Percentiles rank a stretch among this genome's conserved stretches.
These are phyloP conservation scores for Rostratula benghalensis DNA, from an alignment of 2,113 vertebrate genomes.

Conservation along the genomic window DNA sequence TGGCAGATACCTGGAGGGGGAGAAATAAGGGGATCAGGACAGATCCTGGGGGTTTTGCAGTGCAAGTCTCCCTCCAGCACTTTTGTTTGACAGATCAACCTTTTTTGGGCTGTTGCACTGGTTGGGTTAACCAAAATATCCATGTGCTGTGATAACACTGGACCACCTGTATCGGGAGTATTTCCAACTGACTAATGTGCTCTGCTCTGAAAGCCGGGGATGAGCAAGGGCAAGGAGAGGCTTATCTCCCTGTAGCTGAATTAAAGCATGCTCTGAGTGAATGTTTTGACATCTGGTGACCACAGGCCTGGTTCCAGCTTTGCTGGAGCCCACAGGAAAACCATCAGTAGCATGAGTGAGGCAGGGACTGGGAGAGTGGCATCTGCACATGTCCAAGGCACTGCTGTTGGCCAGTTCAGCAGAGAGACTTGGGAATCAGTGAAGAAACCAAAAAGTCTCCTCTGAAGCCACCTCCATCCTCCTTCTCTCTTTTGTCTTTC, in stretches of 20 bases:
- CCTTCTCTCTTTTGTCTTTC: neutral
- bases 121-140: neutral
- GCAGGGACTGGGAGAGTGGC: neutral
- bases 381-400: neutral
- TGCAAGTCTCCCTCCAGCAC: neutral
- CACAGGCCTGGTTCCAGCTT: neutral
- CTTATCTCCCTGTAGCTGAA: neutral
- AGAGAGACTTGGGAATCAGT: neutral
- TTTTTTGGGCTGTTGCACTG: neutral
- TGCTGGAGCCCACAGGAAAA: neutral
- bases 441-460: neutral
- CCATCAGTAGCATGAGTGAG: rapidly evolving
- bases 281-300: neutral
- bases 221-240: neutral
- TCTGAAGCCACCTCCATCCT: neutral
- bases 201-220: neutral
- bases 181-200: neutral
- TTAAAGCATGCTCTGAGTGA: neutral
- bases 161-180: neutral
- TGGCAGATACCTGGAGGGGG: neutral
- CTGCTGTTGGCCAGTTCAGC: neutral
- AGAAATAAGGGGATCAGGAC: neutral
- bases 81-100: neutral
- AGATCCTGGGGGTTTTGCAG: neutral
- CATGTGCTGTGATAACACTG: rapidly evolving